Conservation (phyloP, 1,140 invertebrate species). For the Monochamus saltuarius region DNA sequence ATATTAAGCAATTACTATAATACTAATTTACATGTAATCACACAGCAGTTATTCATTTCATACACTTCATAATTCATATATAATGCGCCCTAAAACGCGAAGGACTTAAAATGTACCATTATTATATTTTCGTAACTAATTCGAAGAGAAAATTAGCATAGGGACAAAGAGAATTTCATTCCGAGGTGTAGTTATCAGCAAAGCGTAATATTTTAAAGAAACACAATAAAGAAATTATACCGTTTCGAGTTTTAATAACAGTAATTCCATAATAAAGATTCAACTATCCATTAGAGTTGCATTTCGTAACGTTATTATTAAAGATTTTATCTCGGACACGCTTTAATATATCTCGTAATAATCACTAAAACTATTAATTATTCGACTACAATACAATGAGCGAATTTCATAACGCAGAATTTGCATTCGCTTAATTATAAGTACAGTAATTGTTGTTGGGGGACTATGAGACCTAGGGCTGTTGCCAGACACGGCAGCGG, state of each 20-base stretch:
- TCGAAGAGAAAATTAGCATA: constrained; percentile 11
- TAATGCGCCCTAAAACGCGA: too few relatives aligned
- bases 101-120: too few relatives aligned
- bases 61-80: too few relatives aligned
- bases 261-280: constrained; percentile 21
- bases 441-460: too few relatives aligned
- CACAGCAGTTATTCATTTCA: too few relatives aligned
- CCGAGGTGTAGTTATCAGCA: constrained; percentile 16
- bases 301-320: constrained; percentile 15
- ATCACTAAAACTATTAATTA: constrained; percentile 18
- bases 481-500: too few relatives aligned
- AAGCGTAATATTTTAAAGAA: constrained; percentile 1
- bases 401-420: constrained; percentile 20
- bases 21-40: too few relatives aligned
- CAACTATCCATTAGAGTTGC: constrained; percentile 18
- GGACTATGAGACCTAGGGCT: too few relatives aligned
- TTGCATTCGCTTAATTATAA: constrained; percentile 9
- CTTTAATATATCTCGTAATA: constrained; percentile 24
- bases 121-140: too few relatives aligned
- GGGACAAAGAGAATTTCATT: constrained; percentile 14
- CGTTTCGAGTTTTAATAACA: constrained; percentile 20
- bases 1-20: too few relatives aligned
- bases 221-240: constrained; percentile 20
- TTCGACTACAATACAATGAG: constrained; percentile 13
- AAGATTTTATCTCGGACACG: constrained; percentile 23